Percentiles rank a stretch among this genome's conserved stretches.
Conservation (phyloP, 2,797 vertebrate genomes). For the Lacerta viridis region DNA sequence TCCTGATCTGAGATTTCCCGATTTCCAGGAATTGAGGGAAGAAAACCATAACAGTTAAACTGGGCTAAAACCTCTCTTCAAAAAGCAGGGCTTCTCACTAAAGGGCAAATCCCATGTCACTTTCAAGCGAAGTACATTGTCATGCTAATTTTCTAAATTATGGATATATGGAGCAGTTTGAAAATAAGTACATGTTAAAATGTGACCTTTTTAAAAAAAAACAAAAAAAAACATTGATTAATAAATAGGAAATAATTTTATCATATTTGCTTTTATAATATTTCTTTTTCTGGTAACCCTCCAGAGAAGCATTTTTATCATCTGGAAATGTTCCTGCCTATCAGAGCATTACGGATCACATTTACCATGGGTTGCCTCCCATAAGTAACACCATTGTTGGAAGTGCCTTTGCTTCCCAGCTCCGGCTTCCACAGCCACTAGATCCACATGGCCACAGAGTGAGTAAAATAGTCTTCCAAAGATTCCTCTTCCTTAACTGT, state of each 20-base stretch:
- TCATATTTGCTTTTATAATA: conserved; percentile 34
- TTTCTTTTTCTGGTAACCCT: conserved; percentile 33
- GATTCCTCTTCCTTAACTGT: not conserved
- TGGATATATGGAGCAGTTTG: not conserved
- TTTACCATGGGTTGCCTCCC: conserved; percentile 71
- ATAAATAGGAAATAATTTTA: no score
- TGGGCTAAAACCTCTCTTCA: not conserved
- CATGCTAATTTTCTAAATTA: not conserved
- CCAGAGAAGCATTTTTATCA: conserved; percentile 80
- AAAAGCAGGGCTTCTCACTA: not conserved
- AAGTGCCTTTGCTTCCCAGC: conserved; percentile 72
- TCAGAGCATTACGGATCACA: conserved; percentile 79
- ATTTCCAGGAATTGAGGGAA: not conserved
- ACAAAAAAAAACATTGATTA: no score
- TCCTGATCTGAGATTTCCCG: not conserved
- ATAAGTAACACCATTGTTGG: conserved; percentile 71
- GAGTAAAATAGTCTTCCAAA: conserved; percentile 36
- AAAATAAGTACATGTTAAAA: not conserved
- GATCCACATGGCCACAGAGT: conserved; percentile 76
- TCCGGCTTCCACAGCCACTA: conserved; percentile 78
- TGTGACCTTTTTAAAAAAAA: not conserved
- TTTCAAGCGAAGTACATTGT: not conserved
- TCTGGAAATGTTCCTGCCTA: conserved; percentile 77
- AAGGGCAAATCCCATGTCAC: not conserved
- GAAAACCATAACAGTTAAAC: not conserved